Evolutionary conservation across 92 coral and sea anemone species (phyloP).

Genomic region (Epizoanthus fatuus): DNA sequence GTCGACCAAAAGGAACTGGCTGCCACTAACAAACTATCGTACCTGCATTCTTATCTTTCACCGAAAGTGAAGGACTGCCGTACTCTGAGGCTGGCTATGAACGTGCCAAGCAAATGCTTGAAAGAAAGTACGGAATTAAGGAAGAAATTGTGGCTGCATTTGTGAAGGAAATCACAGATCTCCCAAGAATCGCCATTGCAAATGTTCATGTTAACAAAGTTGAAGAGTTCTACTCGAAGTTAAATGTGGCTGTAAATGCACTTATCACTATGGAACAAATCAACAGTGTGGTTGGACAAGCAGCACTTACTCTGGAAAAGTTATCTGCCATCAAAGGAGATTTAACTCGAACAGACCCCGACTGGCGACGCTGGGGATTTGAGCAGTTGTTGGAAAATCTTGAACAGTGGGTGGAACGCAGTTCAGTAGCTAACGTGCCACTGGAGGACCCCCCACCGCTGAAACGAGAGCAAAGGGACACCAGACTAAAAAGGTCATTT

Average conservation of each 20-base stretch:
- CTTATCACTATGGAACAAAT: constrained; percentile 32
- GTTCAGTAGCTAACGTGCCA: not conserved
- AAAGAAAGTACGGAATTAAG: constrained; percentile 12
- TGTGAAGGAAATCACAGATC: constrained; percentile 5
- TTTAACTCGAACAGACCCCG: constrained; percentile 27
- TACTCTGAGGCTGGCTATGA: not conserved
- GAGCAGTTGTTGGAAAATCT: constrained; percentile 8
- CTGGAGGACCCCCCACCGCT: constrained; percentile 1
- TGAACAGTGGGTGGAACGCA: constrained; percentile 23
- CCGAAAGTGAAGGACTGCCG: constrained; percentile 11
- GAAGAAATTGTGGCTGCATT: constrained; percentile 26
- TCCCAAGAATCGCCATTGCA: constrained; percentile 1
- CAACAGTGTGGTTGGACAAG: constrained; percentile 29
- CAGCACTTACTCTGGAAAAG: constrained; percentile 34
- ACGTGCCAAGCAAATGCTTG: constrained; percentile 15
- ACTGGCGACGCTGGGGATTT: constrained; percentile 42
- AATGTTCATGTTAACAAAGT: not conserved
- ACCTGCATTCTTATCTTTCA: constrained; percentile 1
- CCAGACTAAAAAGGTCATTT: not conserved
- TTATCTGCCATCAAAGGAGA: constrained; percentile 39
- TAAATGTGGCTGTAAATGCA: constrained; percentile 23
- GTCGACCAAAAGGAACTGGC: constrained; percentile 11
- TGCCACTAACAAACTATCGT: not conserved
- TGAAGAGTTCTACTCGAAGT: constrained; percentile 8
- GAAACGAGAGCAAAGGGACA: constrained; percentile 4